Percentiles rank a stretch among this genome's conserved stretches.
Evolutionary conservation across 1,140 invertebrate species (phyloP).

Genomic region (Sitophilus oryzae): DNA sequence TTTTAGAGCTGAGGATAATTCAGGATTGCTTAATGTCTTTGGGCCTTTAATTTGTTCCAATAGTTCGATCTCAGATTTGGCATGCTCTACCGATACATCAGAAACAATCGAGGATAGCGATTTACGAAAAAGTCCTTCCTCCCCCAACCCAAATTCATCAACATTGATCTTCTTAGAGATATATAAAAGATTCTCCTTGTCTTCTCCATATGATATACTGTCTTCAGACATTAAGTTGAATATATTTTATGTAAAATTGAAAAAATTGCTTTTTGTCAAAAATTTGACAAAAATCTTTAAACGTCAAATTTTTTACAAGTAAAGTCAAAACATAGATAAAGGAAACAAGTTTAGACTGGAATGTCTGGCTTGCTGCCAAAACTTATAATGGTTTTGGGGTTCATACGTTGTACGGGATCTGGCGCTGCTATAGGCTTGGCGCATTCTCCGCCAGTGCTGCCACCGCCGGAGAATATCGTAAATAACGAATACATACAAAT

Average conservation of each 20-base stretch:
- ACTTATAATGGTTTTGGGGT: too few species aligned
- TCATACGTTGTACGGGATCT: too few species aligned
- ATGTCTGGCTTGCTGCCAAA: too few species aligned
- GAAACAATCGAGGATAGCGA: slow-evolving; percentile 4
- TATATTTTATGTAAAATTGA: neutral
- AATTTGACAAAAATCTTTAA: too few species aligned
- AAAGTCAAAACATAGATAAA: too few species aligned
- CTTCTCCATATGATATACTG: slow-evolving; percentile 26
- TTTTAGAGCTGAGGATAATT: slow-evolving; percentile 14
- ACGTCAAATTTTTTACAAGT: too few species aligned
- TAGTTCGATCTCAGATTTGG: slow-evolving; percentile 9
- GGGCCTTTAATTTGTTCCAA: slow-evolving; percentile 4
- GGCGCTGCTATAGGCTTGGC: too few species aligned
- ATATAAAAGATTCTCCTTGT: slow-evolving; percentile 28
- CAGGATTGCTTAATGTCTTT: slow-evolving; percentile 13
- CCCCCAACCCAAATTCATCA: slow-evolving; percentile 16
- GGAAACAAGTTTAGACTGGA: too few species aligned
- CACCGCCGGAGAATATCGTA: too few species aligned
- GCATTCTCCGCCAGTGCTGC: too few species aligned
- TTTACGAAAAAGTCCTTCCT: slow-evolving; percentile 18
- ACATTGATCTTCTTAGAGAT: slow-evolving; percentile 25
- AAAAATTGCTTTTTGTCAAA: too few species aligned
- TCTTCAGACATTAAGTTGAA: slow-evolving; percentile 24
- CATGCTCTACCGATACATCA: slow-evolving; percentile 1
- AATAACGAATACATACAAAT: too few species aligned